Evolutionary conservation across 2,888 invertebrate species (phyloP), one percentile per base, ranked within the genome.

Genomic region (Hololepta plana): DNA sequence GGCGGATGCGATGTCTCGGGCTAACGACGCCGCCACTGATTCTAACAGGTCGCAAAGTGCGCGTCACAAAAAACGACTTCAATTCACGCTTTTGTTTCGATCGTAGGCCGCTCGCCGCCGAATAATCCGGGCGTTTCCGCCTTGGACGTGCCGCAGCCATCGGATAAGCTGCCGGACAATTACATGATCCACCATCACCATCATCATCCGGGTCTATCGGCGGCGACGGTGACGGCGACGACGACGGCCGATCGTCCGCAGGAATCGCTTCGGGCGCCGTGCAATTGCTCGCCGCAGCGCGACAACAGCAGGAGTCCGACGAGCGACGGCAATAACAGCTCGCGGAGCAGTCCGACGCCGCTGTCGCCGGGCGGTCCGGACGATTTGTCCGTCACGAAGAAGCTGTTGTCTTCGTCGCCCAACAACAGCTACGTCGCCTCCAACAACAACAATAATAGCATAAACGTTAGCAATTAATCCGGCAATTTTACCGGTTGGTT

Each of bases 1-100:
- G 85, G 85, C 59, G 85, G 38, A 84, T 87, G 80, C 68, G 85
- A 33, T 85, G 84, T 47, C 61, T 85, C 12, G 82, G 84, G 4
- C 44, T 55, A 19, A 45, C 51, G 3, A 46, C 54, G 17, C 48
- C 55, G n/a, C 55, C 55, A 20, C 33, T 56, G 13, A 44, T 56
- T 20, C 35, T 56, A 25, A 39, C 53, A 39, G 51, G 51, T 50
- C 32, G 7, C n/a, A 17, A 29, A 25, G 7, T 7, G 7, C n/a
- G 7, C 17, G 7, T 7, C 17, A 7, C 7, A 7, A 7, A 7
- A 7, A 17, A n/a, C n/a, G n/a, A 7, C 17, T 17, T 7, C 7
- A 7, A 17, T 17, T 17, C 17, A 17, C n/a, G 7, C n/a, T n/a
- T 17, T 17, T n/a, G n/a, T 17, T n/a, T 17, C n/a, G 7, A 17